A percentile compares a stretch with the other conserved stretches of the same genome.
Evolutionary conservation across 1,140 invertebrate genomes (phyloP).

Genomic region (Druon quercuslanigerum): DNA sequence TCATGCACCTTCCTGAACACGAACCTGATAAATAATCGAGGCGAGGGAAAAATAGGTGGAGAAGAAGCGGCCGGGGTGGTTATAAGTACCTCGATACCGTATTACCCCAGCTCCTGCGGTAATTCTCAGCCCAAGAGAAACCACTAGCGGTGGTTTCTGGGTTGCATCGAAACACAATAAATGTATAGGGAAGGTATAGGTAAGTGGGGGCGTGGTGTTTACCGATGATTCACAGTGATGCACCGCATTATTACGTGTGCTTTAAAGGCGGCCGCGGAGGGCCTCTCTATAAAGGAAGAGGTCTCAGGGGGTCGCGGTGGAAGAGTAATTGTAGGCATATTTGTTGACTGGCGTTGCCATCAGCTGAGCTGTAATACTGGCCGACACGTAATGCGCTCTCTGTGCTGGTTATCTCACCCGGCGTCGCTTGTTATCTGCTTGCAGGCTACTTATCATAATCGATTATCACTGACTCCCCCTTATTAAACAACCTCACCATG

Average conservation of each 20-base stretch:
- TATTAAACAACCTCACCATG: not conserved
- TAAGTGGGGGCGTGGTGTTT: slow-evolving; percentile 55
- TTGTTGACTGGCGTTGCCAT: slow-evolving; percentile 46
- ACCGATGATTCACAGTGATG: slow-evolving; percentile 53
- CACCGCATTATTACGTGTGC: slow-evolving; percentile 55
- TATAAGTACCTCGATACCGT: not conserved
- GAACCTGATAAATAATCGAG: slow-evolving; percentile 14
- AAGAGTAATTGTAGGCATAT: slow-evolving; percentile 51
- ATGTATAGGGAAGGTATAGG: slow-evolving; percentile 40
- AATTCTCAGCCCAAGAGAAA: not conserved
- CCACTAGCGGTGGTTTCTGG: slow-evolving; percentile 24
- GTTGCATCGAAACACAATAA: slow-evolving; percentile 48
- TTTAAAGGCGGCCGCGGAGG: slow-evolving; percentile 41
- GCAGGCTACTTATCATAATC: not conserved
- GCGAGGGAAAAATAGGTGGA: not conserved
- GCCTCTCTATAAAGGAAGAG: slow-evolving; percentile 42
- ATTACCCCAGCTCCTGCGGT: slow-evolving; percentile 7
- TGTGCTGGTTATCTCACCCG: slow-evolving; percentile 28
- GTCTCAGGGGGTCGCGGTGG: slow-evolving; percentile 41
- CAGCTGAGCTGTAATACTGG: slow-evolving; percentile 39
- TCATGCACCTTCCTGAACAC: not conserved
- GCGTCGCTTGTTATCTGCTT: slow-evolving; percentile 30
- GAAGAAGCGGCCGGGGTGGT: not conserved
- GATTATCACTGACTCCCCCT: not conserved
- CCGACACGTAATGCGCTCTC: slow-evolving; percentile 43